Conservation (phyloP, 2,797 vertebrate species). For the Parauchenoglanis ngamensis region DNA sequence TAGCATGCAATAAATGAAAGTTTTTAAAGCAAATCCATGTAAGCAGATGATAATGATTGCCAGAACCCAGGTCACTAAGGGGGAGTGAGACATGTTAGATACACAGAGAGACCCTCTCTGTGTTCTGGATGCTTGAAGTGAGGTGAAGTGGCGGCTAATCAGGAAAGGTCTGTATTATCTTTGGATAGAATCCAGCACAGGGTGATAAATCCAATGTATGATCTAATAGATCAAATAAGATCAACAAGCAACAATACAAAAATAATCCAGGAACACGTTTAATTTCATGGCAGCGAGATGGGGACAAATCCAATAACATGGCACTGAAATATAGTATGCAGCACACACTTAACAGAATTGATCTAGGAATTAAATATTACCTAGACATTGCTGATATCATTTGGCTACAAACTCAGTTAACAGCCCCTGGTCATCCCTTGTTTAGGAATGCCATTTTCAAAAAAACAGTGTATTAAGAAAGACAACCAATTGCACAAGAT, state of each 20-base stretch:
- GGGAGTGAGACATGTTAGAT: neutral
- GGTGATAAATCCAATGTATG: neutral
- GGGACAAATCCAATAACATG: neutral
- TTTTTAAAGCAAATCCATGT: neutral
- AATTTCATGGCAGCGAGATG: neutral
- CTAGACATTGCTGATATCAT: neutral
- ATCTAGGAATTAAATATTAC: no score
- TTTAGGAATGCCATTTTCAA: neutral
- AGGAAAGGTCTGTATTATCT: neutral
- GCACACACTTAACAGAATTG: neutral
- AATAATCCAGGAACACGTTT: neutral
- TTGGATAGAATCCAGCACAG: neutral
- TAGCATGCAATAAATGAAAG: neutral
- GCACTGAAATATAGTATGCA: neutral
- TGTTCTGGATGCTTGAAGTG: neutral
- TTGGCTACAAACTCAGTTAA: neutral
- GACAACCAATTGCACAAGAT: neutral
- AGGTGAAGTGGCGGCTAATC: neutral
- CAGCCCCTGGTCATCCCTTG: neutral
- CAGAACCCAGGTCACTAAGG: slow-evolving; percentile 2
- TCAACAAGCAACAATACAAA: neutral
- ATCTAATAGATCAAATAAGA: neutral
- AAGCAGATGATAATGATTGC: neutral
- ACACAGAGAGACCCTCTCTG: neutral
- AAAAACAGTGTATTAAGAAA: neutral